A percentile compares a stretch with the other conserved stretches of the same genome.
Evolutionary conservation across 2,797 vertebrate species (phyloP).

Genomic region (Calcarius lapponicus): DNA sequence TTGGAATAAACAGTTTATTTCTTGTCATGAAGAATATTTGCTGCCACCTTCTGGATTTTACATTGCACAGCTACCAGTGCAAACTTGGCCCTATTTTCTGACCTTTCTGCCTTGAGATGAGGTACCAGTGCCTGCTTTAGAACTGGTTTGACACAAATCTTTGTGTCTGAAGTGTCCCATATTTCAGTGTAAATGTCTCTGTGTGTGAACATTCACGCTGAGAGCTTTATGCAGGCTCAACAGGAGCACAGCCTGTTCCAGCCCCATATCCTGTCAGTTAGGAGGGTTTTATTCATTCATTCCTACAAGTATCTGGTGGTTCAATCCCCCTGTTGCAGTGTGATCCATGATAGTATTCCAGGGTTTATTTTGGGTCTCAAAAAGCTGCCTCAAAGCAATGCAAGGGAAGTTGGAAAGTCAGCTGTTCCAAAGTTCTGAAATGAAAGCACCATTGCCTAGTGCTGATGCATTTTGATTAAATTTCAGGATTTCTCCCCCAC

Average conservation of each 20-base stretch:
- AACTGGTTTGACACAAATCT: not conserved
- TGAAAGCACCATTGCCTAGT: not conserved
- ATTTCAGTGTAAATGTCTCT: not conserved
- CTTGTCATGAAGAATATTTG: not conserved
- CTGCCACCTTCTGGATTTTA: slow-evolving; percentile 71
- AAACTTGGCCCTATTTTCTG: not conserved
- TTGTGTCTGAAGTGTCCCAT: not conserved
- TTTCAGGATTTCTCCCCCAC: not conserved
- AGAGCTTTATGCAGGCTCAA: not conserved
- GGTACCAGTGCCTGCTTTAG: not conserved
- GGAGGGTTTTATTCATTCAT: not conserved
- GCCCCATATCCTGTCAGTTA: not conserved
- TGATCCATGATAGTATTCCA: not conserved
- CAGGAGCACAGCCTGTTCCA: not conserved
- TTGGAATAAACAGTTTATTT: not conserved
- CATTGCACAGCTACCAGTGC: not conserved
- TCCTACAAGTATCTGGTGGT: not conserved
- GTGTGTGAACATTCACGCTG: not conserved
- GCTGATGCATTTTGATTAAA: not conserved
- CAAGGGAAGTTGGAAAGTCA: not conserved
- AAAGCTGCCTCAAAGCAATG: not conserved
- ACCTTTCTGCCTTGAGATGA: not conserved
- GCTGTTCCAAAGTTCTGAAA: not conserved
- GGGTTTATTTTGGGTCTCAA: not conserved
- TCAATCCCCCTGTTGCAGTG: not conserved